phyloP scores from a whole-genome alignment of 2,888 invertebrate species.

The Drosophila colorata region DNA sequence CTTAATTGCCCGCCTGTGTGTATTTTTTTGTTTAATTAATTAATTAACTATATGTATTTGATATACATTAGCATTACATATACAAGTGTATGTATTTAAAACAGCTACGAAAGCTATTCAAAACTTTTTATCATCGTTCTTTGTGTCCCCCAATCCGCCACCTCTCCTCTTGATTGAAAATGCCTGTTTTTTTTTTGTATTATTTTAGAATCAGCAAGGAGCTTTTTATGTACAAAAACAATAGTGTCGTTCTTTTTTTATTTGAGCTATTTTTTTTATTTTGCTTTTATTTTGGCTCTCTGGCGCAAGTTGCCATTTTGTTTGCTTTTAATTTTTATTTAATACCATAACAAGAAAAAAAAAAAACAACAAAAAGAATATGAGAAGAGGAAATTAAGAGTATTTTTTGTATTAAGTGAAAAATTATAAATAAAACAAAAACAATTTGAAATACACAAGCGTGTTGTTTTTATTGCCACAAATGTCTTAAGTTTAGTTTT shows the following conservation, averaged over 20 bases:
- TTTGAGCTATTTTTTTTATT: conserved; percentile 21
- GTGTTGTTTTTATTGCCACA: background rate
- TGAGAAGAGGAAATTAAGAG: conserved; percentile 66
- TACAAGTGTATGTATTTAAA: conserved; percentile 29
- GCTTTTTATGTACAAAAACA: conserved; percentile 17
- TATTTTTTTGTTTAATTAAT: conserved; percentile 40
- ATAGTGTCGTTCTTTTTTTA: conserved; percentile 16
- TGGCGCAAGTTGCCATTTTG: conserved; percentile 73
- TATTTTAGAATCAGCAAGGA: conserved; percentile 30
- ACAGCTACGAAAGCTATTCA: conserved; percentile 30
- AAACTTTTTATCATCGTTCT: conserved; percentile 4
- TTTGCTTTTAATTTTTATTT: conserved; percentile 71
- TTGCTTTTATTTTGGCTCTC: conserved; percentile 52
- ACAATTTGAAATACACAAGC: conserved; percentile 31
- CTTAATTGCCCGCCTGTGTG: conserved; percentile 36
- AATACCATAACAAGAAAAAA: conserved; percentile 62
- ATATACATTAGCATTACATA: conserved; percentile 45
- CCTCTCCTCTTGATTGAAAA: conserved; percentile 4
- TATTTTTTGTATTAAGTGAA: conserved; percentile 79
- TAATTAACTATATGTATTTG: conserved; percentile 60
- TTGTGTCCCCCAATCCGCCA: background rate
- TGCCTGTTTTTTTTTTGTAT: background rate
- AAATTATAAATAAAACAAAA: conserved; percentile 68
- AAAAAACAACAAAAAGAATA: conserved; percentile 38
- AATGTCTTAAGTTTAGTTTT: background rate